Evolutionary conservation across 2,888 invertebrate species (phyloP), one percentile per base, ranked within the genome.

Genomic region (Stenchaetothrips biformis): DNA sequence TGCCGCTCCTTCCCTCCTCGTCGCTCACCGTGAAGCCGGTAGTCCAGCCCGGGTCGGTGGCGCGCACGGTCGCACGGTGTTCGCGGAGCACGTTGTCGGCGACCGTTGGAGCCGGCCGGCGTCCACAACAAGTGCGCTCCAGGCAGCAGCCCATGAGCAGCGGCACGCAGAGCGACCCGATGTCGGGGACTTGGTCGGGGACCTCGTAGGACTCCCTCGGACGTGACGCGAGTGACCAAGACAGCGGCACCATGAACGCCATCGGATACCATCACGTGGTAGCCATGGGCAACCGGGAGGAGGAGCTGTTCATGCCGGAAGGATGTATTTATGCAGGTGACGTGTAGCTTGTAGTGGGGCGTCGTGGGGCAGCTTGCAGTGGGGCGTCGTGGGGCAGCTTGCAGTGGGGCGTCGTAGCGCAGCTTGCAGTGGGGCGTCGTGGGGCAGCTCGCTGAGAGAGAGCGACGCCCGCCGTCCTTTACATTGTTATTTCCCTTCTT

Each of bases 281-380:
- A 8, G 21, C 67, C 67, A 74, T 74, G 67, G 21, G 21, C 67
- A 74, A 74, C 67, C 21, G 67, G 67, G 67, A 74, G 67, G 67
- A 74, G 67, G 67, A 74, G 67, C 67, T 74, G 25, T 74, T 74
- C 67, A 21, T 74, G 21, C 67, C 67, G 25, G 67, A 74, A 74
- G 67, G 67, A 25, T 74, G 67, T 74, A 74, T 74, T 74, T 74
- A 74, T 74, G 67, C 67, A 74, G 67, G 67, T 74, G 67, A 74
- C 67, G 67, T 74, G 21, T 74, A 21, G 67, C 25, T 74, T 53
- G 53, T 53, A 18, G 16, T 13, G 53, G 16, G 13, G 13, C 16
- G 53, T 4, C 8, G 67, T 11, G 25, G 13, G 2, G 53, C 53
- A 1, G 53, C 53, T 53, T 53, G 16, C 53, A 53, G 53, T 53